phyloP scores from a whole-genome alignment of 2,888 invertebrate genomes.

The Drosophila anomalata region DNA sequence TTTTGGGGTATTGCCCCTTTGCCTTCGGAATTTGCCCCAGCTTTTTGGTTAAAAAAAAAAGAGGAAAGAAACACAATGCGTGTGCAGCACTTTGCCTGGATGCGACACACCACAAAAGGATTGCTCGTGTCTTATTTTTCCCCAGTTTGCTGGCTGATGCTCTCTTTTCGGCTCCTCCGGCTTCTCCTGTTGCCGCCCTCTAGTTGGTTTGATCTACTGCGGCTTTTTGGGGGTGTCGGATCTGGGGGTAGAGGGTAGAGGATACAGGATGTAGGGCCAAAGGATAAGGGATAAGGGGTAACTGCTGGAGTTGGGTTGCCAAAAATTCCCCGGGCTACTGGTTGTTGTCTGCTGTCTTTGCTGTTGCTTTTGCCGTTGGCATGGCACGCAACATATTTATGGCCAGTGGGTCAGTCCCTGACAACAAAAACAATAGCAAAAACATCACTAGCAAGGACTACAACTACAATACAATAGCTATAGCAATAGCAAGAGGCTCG shows the following conservation, averaged over 20 bases:
- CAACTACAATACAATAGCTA: constrained; percentile 9
- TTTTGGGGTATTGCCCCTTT: constrained; percentile 6
- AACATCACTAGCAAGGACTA: constrained; percentile 3
- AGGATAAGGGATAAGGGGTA: background rate
- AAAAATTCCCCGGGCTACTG: constrained; percentile 45
- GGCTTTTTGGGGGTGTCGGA: background rate
- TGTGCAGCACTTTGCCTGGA: constrained; percentile 59
- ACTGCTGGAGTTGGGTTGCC: background rate
- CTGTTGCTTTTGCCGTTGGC: constrained; percentile 41
- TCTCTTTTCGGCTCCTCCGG: constrained; percentile 12
- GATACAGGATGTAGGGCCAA: too few relatives aligned
- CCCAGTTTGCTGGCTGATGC: constrained; percentile 11
- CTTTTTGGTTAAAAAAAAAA: constrained; percentile 14
- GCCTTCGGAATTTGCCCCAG: constrained; percentile 45
- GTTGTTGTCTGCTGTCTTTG: constrained; percentile 13
- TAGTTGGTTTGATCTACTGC: constrained; percentile 58
- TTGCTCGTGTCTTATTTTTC: constrained; percentile 32
- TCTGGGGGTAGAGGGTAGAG: background rate
- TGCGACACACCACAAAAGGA: constrained; percentile 66
- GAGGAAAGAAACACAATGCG: constrained; percentile 49
- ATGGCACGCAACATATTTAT: constrained; percentile 77
- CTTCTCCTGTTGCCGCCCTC: constrained; percentile 17
- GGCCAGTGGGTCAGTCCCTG: constrained; percentile 72
- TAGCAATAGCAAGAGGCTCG: constrained; percentile 9
- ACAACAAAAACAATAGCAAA: constrained; percentile 48